Percentiles rank a stretch among this genome's conserved stretches.
Conservation (phyloP, 2,888 invertebrate genomes). For the Zaprionus lineosus region DNA sequence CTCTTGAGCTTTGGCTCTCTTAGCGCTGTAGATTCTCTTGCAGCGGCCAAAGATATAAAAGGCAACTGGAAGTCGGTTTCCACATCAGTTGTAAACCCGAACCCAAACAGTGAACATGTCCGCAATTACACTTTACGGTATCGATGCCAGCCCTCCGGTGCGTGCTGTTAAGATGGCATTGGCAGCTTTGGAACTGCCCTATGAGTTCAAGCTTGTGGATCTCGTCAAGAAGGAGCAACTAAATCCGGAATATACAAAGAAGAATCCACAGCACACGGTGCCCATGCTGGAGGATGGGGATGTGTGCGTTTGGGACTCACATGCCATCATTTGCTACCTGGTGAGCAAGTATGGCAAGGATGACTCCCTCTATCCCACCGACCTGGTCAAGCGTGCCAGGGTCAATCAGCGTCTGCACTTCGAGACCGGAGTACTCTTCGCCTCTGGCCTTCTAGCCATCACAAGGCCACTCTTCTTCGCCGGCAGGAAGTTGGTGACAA, state of each 20-base stretch:
- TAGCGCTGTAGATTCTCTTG: too few species aligned
- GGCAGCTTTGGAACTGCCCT: too few species aligned
- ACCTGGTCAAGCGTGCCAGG: conserved; percentile 50
- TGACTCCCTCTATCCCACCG: conserved; percentile 64
- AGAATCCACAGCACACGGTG: conserved; percentile 79
- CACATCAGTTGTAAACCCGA: too few species aligned
- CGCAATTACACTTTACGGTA: conserved; percentile 50
- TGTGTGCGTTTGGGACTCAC: conserved; percentile 65
- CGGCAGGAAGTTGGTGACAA: conserved; percentile 21
- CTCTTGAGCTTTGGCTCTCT: too few species aligned
- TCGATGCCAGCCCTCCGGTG: conserved; percentile 85
- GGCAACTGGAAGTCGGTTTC: not conserved
- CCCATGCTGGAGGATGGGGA: conserved; percentile 77
- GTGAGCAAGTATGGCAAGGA: conserved; percentile 63
- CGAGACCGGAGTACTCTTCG: not conserved
- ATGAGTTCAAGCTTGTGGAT: too few species aligned
- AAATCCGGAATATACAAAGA: conserved; percentile 62
- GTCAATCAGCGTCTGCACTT: conserved; percentile 44
- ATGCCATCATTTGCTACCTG: conserved; percentile 67
- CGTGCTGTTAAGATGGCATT: conserved; percentile 85
- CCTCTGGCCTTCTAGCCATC: not conserved
- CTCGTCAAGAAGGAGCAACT: too few species aligned
- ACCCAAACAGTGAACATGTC: not conserved
- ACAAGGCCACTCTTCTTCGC: not conserved
- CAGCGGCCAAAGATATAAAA: too few species aligned